Evolutionary conservation across 2,113 vertebrate genomes (phyloP), one percentile per base, ranked within the genome.

Genomic region (Machaerirhynchus nigripectus): DNA sequence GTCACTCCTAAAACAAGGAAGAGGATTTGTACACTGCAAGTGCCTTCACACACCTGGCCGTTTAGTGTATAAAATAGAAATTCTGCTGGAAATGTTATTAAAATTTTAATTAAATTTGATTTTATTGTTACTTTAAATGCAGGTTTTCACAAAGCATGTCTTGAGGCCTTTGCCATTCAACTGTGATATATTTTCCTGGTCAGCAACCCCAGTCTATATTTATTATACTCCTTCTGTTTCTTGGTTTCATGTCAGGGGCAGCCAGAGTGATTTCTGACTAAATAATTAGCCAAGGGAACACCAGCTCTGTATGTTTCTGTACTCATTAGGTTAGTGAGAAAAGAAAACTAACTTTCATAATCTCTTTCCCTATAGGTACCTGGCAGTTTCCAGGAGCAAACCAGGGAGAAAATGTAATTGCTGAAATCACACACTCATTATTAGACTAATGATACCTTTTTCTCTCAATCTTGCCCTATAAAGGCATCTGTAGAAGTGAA

Each of bases 271-370:
- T 40, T 84, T 69, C 78, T 96, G 78, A 86, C 77, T 91, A 91
- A 92, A 90, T 95, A 94, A 97, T 96, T 96, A 96, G 52, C 52
- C 26, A 79, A 87, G 63, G 85, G 64, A 90, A 71, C 23, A 13
- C n/a, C 83, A 82, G 79, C 78, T 93, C 79, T 92, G 14, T 86
- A 63, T 42, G 74, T 49, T 81, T 92, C 78, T 82, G 17, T 16
- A 82, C 74, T 94, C 74, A 87, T 88, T 90, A 93, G n/a, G 46
- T 52, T 74, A 83, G 68, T 55, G 49, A 80, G 77, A 96, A 95
- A 95, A 87, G 35, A 42, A 60, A 96, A 75, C 63, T 95, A 89
- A 89, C 70, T 95, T 96, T 84, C 84, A 56, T 63, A 82, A 56
- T 87, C 77, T 83, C 47, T 53, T 63, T 97, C 84, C 21, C 86